Evolutionary conservation across 2,113 vertebrate genomes (phyloP).

Genomic region (Chloropsis hardwickii): DNA sequence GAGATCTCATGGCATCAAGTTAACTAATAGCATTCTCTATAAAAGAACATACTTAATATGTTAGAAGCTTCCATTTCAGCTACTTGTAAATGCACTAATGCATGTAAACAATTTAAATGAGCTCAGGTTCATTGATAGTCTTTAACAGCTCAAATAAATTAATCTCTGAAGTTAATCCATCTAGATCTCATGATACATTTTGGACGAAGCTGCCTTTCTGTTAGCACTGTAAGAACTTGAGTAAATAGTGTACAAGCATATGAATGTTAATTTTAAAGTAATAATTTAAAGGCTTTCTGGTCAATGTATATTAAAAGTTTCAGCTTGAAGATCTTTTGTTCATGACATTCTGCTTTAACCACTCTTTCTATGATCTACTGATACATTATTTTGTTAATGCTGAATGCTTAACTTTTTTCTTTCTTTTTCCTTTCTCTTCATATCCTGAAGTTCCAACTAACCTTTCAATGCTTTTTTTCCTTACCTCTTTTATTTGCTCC

Average conservation of each 20-base stretch:
- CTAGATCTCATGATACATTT: background rate
- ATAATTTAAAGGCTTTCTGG: background rate
- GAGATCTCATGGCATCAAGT: background rate
- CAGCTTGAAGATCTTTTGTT: constrained; percentile 68
- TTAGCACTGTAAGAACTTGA: background rate
- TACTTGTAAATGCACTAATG: background rate
- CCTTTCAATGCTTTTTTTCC: constrained; percentile 86
- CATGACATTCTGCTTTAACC: constrained; percentile 81
- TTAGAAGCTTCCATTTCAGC: background rate
- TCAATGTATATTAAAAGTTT: constrained; percentile 52
- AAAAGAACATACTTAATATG: background rate
- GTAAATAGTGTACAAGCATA: background rate
- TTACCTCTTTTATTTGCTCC: constrained; percentile 88
- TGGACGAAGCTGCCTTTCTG: background rate
- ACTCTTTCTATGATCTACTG: constrained; percentile 78
- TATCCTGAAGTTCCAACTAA: constrained; percentile 87
- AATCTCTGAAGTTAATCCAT: background rate
- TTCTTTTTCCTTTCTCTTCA: constrained; percentile 79
- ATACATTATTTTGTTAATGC: constrained; percentile 82
- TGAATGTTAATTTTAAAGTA: background rate
- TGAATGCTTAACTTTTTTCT: constrained; percentile 81
- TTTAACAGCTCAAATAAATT: background rate
- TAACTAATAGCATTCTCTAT: background rate
- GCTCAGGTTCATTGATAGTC: background rate
- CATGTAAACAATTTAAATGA: background rate